Percentiles rank a stretch among this genome's conserved stretches.
Conservation (phyloP, 92 coral and sea anemone genomes). For the Diadumene lineata region DNA sequence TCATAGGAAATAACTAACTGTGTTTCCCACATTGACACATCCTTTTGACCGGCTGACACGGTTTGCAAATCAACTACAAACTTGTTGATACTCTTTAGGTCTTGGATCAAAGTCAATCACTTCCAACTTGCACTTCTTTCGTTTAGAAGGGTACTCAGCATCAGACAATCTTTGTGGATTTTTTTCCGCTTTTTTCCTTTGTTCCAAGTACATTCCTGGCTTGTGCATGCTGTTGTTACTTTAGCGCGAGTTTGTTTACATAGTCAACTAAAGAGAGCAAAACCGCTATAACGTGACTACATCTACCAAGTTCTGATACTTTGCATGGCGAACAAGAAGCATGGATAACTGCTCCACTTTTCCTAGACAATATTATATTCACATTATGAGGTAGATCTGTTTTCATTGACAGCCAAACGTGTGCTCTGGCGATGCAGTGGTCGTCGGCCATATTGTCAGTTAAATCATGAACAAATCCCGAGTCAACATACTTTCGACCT, state of each 20-base stretch:
- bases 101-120: conserved; percentile 63
- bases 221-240: conserved; percentile 41
- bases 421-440: conserved; percentile 50
- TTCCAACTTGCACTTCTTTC: conserved; percentile 24
- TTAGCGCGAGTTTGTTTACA: conserved; percentile 28
- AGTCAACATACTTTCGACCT: conserved; percentile 57
- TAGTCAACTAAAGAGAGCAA: conserved; percentile 42
- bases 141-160: conserved; percentile 50
- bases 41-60: neutral
- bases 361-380: conserved; percentile 27
- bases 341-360: conserved; percentile 55
- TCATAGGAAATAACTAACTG: conserved; percentile 37
- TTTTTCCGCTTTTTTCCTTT: conserved; percentile 53
- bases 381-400: conserved; percentile 59
- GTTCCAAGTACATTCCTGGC: conserved; percentile 58
- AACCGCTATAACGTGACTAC: conserved; percentile 63
- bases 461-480: conserved; percentile 58
- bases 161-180: conserved; percentile 42
- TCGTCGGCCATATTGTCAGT: conserved; percentile 36
- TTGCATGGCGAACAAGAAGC: conserved; percentile 51
- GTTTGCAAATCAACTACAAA: conserved; percentile 27
- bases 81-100: conserved; percentile 28
- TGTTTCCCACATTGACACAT: conserved; percentile 51
- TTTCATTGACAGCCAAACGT: conserved; percentile 70
- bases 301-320: conserved; percentile 47